phyloP scores from a whole-genome alignment of 2,113 vertebrate genomes.

The Cettia cetti region DNA sequence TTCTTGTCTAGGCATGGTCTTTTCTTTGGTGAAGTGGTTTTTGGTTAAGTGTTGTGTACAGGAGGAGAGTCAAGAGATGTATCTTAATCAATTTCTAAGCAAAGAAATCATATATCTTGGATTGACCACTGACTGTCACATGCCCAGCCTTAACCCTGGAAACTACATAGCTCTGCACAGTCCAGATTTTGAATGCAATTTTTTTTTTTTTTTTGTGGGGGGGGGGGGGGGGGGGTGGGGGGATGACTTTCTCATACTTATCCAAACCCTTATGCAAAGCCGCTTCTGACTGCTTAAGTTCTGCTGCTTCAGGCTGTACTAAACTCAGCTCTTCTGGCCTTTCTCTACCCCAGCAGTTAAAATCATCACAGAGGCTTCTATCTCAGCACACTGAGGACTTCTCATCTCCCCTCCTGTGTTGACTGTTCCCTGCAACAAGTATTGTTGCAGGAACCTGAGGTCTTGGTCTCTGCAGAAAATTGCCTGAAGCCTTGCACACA shows the following conservation, averaged over 20 bases:
- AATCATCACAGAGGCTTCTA: not conserved
- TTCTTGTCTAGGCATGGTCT: not conserved
- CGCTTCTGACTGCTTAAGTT: not conserved
- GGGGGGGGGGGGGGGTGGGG: rapidly evolving
- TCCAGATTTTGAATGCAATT: not conserved
- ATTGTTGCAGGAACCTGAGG: not conserved
- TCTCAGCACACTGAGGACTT: not conserved
- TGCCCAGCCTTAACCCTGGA: not conserved
- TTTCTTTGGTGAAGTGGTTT: not conserved
- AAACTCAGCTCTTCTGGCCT: not conserved
- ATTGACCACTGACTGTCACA: not conserved
- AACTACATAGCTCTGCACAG: not conserved
- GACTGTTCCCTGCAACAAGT: not conserved
- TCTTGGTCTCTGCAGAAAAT: not conserved
- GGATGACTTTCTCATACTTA: not conserved
- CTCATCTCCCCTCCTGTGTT: not conserved
- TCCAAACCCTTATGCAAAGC: not conserved
- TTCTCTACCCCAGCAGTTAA: not conserved
- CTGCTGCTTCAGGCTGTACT: not conserved
- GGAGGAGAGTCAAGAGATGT: not conserved
- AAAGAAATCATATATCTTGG: not conserved
- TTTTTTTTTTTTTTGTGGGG: not conserved
- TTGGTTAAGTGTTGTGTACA: not conserved
- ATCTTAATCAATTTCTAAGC: not conserved
- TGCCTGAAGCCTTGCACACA: not conserved